A percentile compares a stretch with the other conserved stretches of the same genome.
These are phyloP conservation scores for Lomographa bimaculata DNA, from an alignment of 2,888 invertebrate species.

Conservation along the genomic window DNA sequence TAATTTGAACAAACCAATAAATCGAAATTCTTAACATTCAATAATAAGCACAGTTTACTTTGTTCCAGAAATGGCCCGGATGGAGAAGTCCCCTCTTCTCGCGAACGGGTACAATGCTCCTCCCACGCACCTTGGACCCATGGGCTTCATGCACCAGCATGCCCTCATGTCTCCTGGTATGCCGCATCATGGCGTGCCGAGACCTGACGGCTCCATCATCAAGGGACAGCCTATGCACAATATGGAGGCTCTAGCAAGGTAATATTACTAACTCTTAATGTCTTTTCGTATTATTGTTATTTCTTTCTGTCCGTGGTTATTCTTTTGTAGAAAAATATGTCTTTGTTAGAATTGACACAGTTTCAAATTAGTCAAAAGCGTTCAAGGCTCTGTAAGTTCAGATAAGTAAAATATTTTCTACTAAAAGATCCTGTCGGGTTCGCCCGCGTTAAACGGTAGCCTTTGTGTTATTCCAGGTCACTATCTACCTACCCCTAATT, in stretches of 20 bases:
- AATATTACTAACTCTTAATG: slow-evolving; percentile 2
- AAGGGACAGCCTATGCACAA: slow-evolving; percentile 94
- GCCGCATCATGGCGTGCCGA: slow-evolving; percentile 91
- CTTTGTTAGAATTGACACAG: too few species aligned
- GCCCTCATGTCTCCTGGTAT: slow-evolving; percentile 95
- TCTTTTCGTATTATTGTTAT: too few species aligned
- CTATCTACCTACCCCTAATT: too few species aligned
- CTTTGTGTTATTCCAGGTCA: too few species aligned
- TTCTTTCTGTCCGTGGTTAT: too few species aligned
- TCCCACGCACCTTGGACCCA: slow-evolving; percentile 94
- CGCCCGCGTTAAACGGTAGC: too few species aligned
- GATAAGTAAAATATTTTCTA: too few species aligned
- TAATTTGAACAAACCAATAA: too few species aligned
- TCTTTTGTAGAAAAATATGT: too few species aligned
- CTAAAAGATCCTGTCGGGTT: too few species aligned
- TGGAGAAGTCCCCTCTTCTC: slow-evolving; percentile 96
- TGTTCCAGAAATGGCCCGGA: slow-evolving; percentile 90
- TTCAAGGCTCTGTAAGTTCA: too few species aligned
- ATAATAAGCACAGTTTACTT: slow-evolving; percentile 23
- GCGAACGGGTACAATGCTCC: slow-evolving; percentile 98
- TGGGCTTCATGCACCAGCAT: slow-evolving; percentile 97
- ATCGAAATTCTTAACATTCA: not conserved
- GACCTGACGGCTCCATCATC: slow-evolving; percentile 92
- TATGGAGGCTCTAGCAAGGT: slow-evolving; percentile 96
- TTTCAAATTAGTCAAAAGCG: too few species aligned